These are phyloP conservation scores for Drosophila niveifrons DNA, from an alignment of 2,888 invertebrate species.

Conservation along the genomic window DNA sequence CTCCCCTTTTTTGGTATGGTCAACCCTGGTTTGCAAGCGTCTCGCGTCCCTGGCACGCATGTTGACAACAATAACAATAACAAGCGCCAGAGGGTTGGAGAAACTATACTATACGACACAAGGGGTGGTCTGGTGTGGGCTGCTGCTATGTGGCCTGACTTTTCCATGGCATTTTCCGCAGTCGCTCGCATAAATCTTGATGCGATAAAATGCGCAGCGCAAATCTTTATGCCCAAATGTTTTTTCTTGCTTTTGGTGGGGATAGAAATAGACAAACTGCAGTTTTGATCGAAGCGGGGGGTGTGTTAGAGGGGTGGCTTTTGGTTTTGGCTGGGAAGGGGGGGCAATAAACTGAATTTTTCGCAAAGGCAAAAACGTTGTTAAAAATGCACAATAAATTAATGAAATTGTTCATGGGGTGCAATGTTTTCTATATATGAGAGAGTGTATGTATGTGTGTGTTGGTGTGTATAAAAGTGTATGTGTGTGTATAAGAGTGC, in stretches of 20 bases:
- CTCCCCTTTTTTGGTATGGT: slow-evolving; percentile 39
- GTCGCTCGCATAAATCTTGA: slow-evolving; percentile 68
- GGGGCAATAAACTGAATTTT: slow-evolving; percentile 12
- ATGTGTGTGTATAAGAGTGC: slow-evolving; percentile 15
- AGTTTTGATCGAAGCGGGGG: background rate
- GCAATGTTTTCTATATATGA: background rate
- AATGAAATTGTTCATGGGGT: slow-evolving; percentile 19
- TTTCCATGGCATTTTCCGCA: slow-evolving; percentile 73
- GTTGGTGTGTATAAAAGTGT: slow-evolving; percentile 1
- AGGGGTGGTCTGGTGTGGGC: background rate
- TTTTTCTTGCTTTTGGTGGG: slow-evolving; percentile 18
- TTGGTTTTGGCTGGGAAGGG: background rate
- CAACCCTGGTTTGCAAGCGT: slow-evolving; percentile 34
- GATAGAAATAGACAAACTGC: slow-evolving; percentile 31
- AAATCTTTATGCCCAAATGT: slow-evolving; percentile 9
- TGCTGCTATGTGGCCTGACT: slow-evolving; percentile 19
- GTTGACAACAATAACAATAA: slow-evolving; percentile 35
- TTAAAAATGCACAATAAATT: slow-evolving; percentile 44
- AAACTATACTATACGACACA: background rate
- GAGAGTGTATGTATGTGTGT: slow-evolving; percentile 11
- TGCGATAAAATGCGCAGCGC: slow-evolving; percentile 74
- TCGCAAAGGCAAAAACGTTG: slow-evolving; percentile 26
- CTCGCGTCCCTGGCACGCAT: slow-evolving; percentile 49
- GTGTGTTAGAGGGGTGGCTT: slow-evolving; percentile 17
- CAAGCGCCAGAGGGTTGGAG: background rate